A percentile compares a stretch with the other conserved stretches of the same genome.
Conservation (phyloP, 2,888 invertebrate genomes). For the Drosophila fungiperda region DNA sequence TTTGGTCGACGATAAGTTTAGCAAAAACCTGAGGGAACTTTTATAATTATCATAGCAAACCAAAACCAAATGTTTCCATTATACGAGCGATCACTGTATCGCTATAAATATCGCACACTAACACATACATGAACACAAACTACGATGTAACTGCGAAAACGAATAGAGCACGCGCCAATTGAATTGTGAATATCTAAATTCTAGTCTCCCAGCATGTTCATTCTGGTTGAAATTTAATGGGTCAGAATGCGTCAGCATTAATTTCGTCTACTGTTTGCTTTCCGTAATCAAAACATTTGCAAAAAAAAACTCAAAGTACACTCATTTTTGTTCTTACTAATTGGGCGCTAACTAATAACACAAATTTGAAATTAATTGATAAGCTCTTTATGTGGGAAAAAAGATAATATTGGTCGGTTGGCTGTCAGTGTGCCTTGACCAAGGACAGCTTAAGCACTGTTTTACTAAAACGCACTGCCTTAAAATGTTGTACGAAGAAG, state of each 20-base stretch:
- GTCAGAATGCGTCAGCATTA: constrained; percentile 38
- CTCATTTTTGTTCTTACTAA: constrained; percentile 16
- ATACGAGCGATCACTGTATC: constrained; percentile 2
- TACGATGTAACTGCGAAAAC: background rate
- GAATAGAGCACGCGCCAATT: constrained; percentile 39
- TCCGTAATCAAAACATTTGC: constrained; percentile 33
- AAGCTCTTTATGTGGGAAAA: background rate
- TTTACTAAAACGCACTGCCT: background rate
- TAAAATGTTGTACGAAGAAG: background rate
- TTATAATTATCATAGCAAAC: background rate
- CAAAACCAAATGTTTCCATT: background rate
- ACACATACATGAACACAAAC: background rate
- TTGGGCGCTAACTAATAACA: constrained; percentile 17
- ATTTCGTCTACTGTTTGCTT: background rate
- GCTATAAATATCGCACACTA: constrained; percentile 25
- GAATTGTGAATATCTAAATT: constrained; percentile 12
- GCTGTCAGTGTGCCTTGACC: constrained; percentile 1
- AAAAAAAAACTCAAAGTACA: constrained; percentile 27
- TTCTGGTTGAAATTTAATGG: background rate
- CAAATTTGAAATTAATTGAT: constrained; percentile 13
- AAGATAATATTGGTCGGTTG: background rate
- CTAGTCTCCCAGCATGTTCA: background rate
- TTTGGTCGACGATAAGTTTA: background rate
- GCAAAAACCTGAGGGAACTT: background rate
- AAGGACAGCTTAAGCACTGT: background rate